Percentiles rank a stretch among this genome's conserved stretches.
These are phyloP conservation scores for Epicampocera succincta DNA, from an alignment of 2,888 invertebrate genomes.

Conservation along the genomic window DNA sequence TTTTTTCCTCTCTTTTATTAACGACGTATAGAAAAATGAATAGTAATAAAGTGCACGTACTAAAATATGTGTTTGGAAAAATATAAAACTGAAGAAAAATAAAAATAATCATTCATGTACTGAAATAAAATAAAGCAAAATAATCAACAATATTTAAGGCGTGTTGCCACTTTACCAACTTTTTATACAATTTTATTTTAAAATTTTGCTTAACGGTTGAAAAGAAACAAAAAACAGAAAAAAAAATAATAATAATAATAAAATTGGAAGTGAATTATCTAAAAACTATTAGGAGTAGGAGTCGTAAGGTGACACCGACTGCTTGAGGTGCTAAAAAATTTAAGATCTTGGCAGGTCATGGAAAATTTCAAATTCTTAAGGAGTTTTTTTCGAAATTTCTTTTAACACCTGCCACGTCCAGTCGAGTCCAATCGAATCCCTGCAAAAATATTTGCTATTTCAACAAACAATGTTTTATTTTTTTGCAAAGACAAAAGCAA, in stretches of 20 bases:
- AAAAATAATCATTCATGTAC: conserved; percentile 44
- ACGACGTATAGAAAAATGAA: conserved; percentile 31
- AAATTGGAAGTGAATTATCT: conserved; percentile 28
- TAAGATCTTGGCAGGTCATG: too few relatives aligned
- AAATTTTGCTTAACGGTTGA: conserved; percentile 30
- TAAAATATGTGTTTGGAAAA: conserved; percentile 8
- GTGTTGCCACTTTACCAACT: conserved; percentile 59
- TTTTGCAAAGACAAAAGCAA: too few relatives aligned
- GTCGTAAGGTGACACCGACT: not conserved
- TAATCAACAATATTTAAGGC: conserved; percentile 55
- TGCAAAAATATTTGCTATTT: too few relatives aligned
- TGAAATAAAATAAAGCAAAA: conserved; percentile 44
- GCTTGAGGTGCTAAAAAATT: too few relatives aligned
- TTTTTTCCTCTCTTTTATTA: not conserved
- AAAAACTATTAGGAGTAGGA: conserved; percentile 15
- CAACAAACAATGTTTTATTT: too few relatives aligned
- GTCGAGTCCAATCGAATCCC: too few relatives aligned
- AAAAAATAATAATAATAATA: not conserved
- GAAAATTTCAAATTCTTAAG: too few relatives aligned
- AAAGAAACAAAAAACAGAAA: not conserved
- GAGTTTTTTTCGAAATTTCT: too few relatives aligned
- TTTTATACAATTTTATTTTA: conserved; percentile 24
- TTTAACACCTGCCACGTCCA: too few relatives aligned
- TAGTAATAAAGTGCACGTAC: conserved; percentile 61
- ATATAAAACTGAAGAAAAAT: conserved; percentile 3